Evolutionary conservation across 2,113 vertebrate genomes (phyloP), one percentile per base, ranked within the genome.

Genomic region (Leuciscus idus): DNA sequence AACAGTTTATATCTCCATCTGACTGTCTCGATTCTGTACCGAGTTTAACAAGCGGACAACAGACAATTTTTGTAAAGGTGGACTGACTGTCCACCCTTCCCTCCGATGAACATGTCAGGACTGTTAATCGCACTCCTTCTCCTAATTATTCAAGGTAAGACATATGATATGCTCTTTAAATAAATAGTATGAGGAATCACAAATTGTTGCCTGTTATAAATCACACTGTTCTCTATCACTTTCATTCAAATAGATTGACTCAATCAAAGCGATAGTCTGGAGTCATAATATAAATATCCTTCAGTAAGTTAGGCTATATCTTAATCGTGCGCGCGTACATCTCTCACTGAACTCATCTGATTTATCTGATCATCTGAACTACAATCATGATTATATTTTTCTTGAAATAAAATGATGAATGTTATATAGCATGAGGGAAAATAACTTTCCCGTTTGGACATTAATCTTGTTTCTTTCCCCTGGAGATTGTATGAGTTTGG

Each of bases 81-180:
- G 82, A 84, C 66, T 15, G 82, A 84, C 66, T 15, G 82, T 84
- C 50, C 68, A 84, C 46, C 33, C 68, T 59, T 28, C 12, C 0
- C 17, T 86, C 86, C 50, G 82, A 76, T 74, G 17, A 91, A 87
- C 86, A 90, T 90, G 88, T 64, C 85, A 79, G 86, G 87, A 90
- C 87, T 93, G 55, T 78, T 93, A 59, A 82, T 81, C 77, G n/a
- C 92, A 89, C 62, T 89, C 52, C 64, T 89, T 79, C 89, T 91
- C 70, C 78, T 90, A 79, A 76, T 92, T 50, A 0, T 61, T 30
- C 89, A 92, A 88, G 94, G 94, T 95, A 93, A 92, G 92, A 90
- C 81, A 83, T 15, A 3, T 13, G 52, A 78, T 89, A 84, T 50
- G 10, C 10, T 55, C n/a, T 48, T n/a, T 33, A 33, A n/a, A 52